A percentile compares a stretch with the other conserved stretches of the same genome.
Evolutionary conservation across 2,888 invertebrate genomes (phyloP).

Genomic region (Apotomis capreana): DNA sequence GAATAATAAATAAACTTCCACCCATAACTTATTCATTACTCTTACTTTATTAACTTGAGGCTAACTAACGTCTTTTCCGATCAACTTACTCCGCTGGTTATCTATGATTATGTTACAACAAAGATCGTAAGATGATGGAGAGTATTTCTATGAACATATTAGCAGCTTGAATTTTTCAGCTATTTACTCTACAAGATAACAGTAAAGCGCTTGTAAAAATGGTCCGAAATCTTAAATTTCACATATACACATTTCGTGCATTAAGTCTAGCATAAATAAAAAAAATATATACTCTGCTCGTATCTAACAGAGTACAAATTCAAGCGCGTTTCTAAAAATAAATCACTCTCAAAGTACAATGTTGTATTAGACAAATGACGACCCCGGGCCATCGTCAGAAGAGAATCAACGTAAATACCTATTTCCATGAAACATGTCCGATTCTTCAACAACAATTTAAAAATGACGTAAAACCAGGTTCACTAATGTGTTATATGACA

Average conservation of each 20-base stretch:
- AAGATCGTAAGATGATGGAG: too few species aligned
- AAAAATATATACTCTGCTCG: not conserved
- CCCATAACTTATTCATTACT: conserved; percentile 36
- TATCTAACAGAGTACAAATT: too few species aligned
- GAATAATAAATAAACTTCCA: conserved; percentile 64
- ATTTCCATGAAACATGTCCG: conserved; percentile 10
- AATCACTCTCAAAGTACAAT: not conserved
- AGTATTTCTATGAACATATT: too few species aligned
- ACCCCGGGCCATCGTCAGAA: not conserved
- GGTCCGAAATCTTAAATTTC: too few species aligned
- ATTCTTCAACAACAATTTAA: too few species aligned
- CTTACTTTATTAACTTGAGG: conserved; percentile 22
- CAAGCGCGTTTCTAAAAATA: not conserved
- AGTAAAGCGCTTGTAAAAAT: too few species aligned
- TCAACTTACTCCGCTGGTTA: not conserved
- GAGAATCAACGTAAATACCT: conserved; percentile 8
- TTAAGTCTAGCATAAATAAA: not conserved
- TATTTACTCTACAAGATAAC: too few species aligned
- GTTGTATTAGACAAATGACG: conserved; percentile 10
- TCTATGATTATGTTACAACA: not conserved
- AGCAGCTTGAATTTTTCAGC: too few species aligned
- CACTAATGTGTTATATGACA: too few species aligned
- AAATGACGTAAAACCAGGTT: too few species aligned
- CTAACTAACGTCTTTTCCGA: conserved; percentile 11
- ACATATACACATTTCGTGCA: too few species aligned